Evolutionary conservation across 2,797 vertebrate genomes (phyloP).

Genomic region (Pseudochaenichthys georgianus): DNA sequence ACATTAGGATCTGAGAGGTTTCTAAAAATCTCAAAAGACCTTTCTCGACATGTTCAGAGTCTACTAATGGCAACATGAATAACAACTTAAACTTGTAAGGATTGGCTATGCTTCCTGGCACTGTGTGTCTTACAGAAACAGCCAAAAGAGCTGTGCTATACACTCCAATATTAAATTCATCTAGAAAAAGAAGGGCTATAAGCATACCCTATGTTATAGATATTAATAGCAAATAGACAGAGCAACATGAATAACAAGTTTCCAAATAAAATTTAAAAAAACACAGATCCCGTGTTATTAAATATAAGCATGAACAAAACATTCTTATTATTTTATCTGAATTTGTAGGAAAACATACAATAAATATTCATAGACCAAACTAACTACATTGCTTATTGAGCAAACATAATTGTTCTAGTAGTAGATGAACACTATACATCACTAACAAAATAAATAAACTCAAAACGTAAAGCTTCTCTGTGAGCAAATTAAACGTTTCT

Average conservation of each 20-base stretch:
- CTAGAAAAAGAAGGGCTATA: background rate
- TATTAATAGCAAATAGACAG: constrained; percentile 8
- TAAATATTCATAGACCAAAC: background rate
- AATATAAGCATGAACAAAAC: constrained; percentile 4
- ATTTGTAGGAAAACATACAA: background rate
- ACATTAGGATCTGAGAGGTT: constrained; percentile 7
- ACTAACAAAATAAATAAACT: background rate
- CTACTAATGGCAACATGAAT: background rate
- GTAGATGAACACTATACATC: background rate
- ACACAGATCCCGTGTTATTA: background rate
- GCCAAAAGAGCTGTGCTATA: background rate
- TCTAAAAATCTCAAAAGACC: background rate
- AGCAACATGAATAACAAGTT: background rate
- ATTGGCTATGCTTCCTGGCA: background rate
- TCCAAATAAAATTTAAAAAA: background rate
- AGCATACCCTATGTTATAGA: background rate
- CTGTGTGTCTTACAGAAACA: constrained; percentile 1
- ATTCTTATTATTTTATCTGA: background rate
- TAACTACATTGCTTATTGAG: background rate
- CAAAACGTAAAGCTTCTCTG: background rate
- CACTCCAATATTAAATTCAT: background rate
- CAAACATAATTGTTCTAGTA: background rate
- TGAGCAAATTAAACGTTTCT: background rate
- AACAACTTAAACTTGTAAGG: background rate
- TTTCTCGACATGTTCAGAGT: constrained; percentile 10